Percentiles rank a stretch among this genome's conserved stretches.
These are phyloP conservation scores for Plectropomus leopardus DNA, from an alignment of 2,113 vertebrate species.

Conservation along the genomic window DNA sequence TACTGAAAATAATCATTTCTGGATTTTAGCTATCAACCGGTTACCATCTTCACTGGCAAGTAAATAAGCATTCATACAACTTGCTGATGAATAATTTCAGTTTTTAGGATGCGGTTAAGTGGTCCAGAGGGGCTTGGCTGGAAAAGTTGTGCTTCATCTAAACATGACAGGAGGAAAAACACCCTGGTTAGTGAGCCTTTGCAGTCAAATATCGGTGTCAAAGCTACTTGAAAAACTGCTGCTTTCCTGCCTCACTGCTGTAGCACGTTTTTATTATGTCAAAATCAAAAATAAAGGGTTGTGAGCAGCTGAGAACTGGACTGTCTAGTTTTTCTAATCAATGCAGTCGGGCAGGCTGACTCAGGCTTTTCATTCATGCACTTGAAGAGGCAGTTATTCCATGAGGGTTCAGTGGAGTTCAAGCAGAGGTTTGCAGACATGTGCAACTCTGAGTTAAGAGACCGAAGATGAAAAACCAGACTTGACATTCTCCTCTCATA, in stretches of 20 bases:
- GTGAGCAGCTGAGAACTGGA: not conserved
- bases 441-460: slow-evolving; percentile 24
- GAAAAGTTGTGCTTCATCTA: not conserved
- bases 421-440: slow-evolving; percentile 39
- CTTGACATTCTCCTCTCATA: not conserved
- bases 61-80: not conserved
- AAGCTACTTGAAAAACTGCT: not conserved
- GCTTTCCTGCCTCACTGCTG: not conserved
- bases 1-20: not conserved
- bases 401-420: slow-evolving; percentile 27
- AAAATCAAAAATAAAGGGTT: not conserved
- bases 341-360: slow-evolving; percentile 18
- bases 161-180: too few relatives aligned
- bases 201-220: not conserved
- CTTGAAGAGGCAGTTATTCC: slow-evolving; percentile 25
- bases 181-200: not conserved
- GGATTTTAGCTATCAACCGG: not conserved
- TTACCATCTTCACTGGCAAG: not conserved
- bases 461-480: not conserved
- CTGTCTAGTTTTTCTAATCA: slow-evolving; percentile 27
- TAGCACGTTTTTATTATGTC: not conserved
- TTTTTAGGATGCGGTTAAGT: too few relatives aligned
- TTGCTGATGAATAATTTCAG: not conserved
- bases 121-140: not conserved
- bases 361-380: slow-evolving; percentile 46